These are phyloP conservation scores for Clanis bilineata DNA, from an alignment of 2,888 invertebrate species.

Conservation along the genomic window DNA sequence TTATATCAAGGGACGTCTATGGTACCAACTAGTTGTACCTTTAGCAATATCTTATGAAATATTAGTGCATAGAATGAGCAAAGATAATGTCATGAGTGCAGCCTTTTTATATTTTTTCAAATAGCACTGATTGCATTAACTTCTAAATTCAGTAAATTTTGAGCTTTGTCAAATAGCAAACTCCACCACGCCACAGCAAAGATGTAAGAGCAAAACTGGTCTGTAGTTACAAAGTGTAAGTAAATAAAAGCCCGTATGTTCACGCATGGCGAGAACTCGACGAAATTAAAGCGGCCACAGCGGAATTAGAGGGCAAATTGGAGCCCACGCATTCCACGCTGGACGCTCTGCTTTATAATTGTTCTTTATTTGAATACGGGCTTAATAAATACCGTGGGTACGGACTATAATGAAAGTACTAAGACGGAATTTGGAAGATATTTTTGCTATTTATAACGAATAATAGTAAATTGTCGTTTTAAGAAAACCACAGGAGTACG, in stretches of 20 bases:
- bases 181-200: not conserved
- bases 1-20: too few species aligned
- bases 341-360: not conserved
- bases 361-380: not conserved
- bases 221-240: not conserved
- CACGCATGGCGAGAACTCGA: not conserved
- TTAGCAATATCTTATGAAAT: too few species aligned
- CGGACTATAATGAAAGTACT: not conserved
- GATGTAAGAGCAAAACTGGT: not conserved
- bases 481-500: too few species aligned
- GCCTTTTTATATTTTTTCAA: too few species aligned
- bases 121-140: too few species aligned
- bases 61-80: too few species aligned
- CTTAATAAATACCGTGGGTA: not conserved
- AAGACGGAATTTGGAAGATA: not conserved
- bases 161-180: not conserved
- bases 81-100: too few species aligned
- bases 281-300: not conserved
- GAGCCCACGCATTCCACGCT: not conserved
- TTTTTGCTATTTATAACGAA: too few species aligned
- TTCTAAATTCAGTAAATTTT: too few species aligned
- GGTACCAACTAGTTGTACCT: too few species aligned
- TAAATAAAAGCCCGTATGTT: conserved; percentile 12
- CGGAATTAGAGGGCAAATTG: not conserved
- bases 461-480: too few species aligned